These are phyloP conservation scores for Carduelis carduelis DNA, from an alignment of 2,797 vertebrate species.

Conservation along the genomic window DNA sequence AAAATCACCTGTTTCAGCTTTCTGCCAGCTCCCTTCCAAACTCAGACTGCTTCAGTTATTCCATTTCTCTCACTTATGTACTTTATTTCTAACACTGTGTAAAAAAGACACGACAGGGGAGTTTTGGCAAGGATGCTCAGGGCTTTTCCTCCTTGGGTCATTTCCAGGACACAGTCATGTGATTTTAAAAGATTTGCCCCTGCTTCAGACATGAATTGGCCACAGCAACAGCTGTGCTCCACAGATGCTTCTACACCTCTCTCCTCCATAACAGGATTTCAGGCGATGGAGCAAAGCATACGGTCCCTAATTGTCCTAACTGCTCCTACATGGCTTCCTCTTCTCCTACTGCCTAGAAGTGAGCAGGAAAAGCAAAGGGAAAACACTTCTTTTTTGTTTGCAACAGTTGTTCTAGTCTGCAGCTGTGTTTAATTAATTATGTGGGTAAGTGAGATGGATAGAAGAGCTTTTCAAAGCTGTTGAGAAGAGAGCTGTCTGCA, in stretches of 20 bases:
- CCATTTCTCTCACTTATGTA: neutral
- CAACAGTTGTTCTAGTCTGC: slow-evolving; percentile 44
- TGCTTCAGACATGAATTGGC: neutral
- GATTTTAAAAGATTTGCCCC: neutral
- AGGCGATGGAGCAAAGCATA: neutral
- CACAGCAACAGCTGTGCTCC: neutral
- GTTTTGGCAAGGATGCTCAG: slow-evolving; percentile 2
- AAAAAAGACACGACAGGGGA: neutral
- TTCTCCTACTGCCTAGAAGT: neutral
- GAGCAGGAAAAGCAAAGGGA: neutral
- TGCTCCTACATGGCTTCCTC: neutral
- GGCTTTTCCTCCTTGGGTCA: slow-evolving; percentile 31
- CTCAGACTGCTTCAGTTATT: neutral
- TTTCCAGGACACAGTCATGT: slow-evolving; percentile 21
- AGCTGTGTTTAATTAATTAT: slow-evolving; percentile 68
- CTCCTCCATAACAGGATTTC: neutral
- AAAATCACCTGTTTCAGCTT: slow-evolving; percentile 10
- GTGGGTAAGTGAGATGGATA: slow-evolving; percentile 43
- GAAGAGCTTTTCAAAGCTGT: slow-evolving; percentile 43
- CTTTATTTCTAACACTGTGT: slow-evolving; percentile 13
- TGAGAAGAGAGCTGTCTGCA: slow-evolving; percentile 48
- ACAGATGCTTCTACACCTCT: neutral
- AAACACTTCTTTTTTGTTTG: neutral
- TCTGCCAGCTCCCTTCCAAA: slow-evolving; percentile 9
- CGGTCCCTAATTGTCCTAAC: neutral